A percentile compares a stretch with the other conserved stretches of the same genome.
phyloP scores from a whole-genome alignment of 2,888 invertebrate genomes.

The Schrankia costaestrigalis region DNA sequence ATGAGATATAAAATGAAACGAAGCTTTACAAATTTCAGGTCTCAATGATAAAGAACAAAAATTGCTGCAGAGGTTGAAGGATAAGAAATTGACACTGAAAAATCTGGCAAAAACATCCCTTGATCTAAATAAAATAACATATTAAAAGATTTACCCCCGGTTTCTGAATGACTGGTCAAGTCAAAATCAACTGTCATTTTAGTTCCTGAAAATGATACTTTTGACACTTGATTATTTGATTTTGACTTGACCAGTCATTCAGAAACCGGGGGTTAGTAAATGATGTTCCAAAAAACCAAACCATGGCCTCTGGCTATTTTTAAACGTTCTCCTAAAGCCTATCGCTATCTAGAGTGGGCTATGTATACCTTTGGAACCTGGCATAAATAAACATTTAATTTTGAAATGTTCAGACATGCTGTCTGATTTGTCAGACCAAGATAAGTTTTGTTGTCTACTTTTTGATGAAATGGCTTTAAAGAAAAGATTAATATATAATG shows the following conservation, averaged over 20 bases:
- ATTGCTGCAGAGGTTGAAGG: too few relatives aligned
- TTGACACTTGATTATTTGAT: too few relatives aligned
- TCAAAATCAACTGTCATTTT: too few relatives aligned
- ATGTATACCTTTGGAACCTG: not conserved
- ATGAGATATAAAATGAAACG: too few relatives aligned
- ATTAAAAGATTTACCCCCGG: not conserved
- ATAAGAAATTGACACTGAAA: too few relatives aligned
- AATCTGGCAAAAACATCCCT: not conserved
- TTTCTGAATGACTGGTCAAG: too few relatives aligned
- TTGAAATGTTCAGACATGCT: not conserved
- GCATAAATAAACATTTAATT: not conserved
- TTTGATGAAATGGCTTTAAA: slow-evolving; percentile 1
- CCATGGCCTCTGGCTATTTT: not conserved
- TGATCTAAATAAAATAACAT: not conserved
- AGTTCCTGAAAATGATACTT: too few relatives aligned
- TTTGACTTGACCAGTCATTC: too few relatives aligned
- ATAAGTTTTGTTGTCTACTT: not conserved
- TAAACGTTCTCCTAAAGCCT: not conserved
- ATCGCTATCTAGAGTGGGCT: not conserved
- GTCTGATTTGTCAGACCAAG: not conserved
- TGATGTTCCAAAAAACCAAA: not conserved
- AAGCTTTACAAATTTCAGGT: too few relatives aligned
- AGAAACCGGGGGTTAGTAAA: too few relatives aligned
- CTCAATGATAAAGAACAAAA: too few relatives aligned
- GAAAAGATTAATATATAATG: not conserved